Evolutionary conservation across 2,888 invertebrate genomes (phyloP).

Genomic region (Melanotus villosus): DNA sequence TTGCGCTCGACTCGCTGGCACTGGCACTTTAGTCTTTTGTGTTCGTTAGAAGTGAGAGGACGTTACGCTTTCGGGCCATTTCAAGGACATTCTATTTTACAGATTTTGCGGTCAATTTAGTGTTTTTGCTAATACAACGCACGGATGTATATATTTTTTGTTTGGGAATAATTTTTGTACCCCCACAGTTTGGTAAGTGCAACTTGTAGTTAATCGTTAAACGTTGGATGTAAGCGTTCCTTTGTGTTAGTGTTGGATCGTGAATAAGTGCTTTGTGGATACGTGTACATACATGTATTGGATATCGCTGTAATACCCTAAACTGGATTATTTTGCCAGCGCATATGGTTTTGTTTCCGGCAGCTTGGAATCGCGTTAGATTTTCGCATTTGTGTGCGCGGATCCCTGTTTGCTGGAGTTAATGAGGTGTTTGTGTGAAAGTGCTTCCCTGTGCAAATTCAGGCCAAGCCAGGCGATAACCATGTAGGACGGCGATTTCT

Average conservation of each 20-base stretch:
- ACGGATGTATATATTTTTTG: conserved; percentile 32
- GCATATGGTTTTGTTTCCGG: conserved; percentile 29
- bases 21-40: conserved; percentile 60
- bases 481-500: conserved; percentile 56
- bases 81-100: conserved; percentile 57
- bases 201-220: neutral
- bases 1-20: conserved; percentile 51
- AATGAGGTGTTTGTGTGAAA: conserved; percentile 55
- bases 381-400: conserved; percentile 27
- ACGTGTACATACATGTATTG: conserved; percentile 25
- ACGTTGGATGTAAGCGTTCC: conserved; percentile 33
- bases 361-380: conserved; percentile 10
- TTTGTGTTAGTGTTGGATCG: conserved; percentile 47
- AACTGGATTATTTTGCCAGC: conserved; percentile 19
- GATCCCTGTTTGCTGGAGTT: conserved; percentile 22
- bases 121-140: conserved; percentile 5
- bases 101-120: conserved; percentile 31
- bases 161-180: conserved; percentile 3
- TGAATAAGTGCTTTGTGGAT: conserved; percentile 38
- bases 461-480: conserved; percentile 50
- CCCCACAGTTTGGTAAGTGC: conserved; percentile 45
- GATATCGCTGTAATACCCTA: conserved; percentile 10
- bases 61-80: conserved; percentile 48
- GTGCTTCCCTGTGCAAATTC: conserved; percentile 54
- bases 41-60: conserved; percentile 53